Percentiles rank a stretch among this genome's conserved stretches.
phyloP scores from a whole-genome alignment of 2,797 vertebrate genomes.

The Cephalopachus bancanus region DNA sequence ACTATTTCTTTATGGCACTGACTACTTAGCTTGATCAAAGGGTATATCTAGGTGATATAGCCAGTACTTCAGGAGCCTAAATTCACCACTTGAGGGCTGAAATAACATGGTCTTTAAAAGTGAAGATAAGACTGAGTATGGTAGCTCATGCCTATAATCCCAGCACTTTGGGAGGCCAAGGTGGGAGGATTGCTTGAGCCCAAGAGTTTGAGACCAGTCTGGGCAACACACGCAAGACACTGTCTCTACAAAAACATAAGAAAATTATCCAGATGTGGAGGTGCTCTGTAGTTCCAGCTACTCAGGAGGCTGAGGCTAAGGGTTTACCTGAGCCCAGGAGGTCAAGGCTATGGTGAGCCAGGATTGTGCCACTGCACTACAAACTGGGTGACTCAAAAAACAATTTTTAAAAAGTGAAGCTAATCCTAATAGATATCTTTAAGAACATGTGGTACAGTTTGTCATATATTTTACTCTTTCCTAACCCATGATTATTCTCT shows the following conservation, averaged over 20 bases:
- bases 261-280: not conserved
- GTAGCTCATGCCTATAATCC: not conserved
- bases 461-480: not conserved
- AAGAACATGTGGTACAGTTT: not conserved
- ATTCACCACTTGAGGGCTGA: not conserved
- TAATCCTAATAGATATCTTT: not conserved
- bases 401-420: not conserved
- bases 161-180: not conserved
- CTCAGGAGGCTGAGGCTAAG: not conserved
- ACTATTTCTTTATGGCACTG: conserved; percentile 1
- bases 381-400: not conserved
- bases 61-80: not conserved
- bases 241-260: not conserved
- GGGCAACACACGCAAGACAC: not conserved
- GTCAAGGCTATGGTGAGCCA: not conserved
- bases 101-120: conserved; percentile 25
- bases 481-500: not conserved
- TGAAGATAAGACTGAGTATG: not conserved
- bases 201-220: not conserved
- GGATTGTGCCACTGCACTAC: not conserved
- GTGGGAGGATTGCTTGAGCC: not conserved
- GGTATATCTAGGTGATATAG: not conserved
- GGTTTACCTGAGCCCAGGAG: not conserved
- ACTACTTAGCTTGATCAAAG: conserved; percentile 6
- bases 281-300: not conserved